Evolutionary conservation across 2,797 vertebrate species (phyloP).

Genomic region (Leptatherina wallacei): DNA sequence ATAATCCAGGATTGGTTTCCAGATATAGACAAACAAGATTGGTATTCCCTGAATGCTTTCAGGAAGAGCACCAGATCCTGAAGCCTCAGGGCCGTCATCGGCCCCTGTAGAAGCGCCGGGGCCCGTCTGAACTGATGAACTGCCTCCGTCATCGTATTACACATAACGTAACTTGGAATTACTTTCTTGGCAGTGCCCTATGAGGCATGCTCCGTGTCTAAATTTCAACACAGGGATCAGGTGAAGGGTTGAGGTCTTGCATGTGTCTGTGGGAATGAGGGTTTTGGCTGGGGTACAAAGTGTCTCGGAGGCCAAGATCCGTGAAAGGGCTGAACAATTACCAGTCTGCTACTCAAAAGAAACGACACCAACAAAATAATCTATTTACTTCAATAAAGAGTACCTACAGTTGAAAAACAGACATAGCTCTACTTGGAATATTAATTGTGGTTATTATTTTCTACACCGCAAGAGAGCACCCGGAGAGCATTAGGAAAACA

Average conservation of each 20-base stretch:
- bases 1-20: slow-evolving; percentile 44
- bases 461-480: too few species aligned
- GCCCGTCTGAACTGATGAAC: slow-evolving; percentile 23
- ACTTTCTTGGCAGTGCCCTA: slow-evolving; percentile 23
- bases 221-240: slow-evolving; percentile 30
- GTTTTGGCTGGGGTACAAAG: background rate
- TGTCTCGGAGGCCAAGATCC: background rate
- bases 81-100: slow-evolving; percentile 11
- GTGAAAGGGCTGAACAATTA: background rate
- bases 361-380: too few species aligned
- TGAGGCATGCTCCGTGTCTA: background rate
- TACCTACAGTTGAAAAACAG: too few species aligned
- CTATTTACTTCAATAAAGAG: too few species aligned
- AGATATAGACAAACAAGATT: slow-evolving; percentile 22
- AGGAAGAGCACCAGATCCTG: slow-evolving; percentile 29
- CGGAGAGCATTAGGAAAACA: too few species aligned
- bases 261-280: slow-evolving; percentile 6
- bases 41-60: slow-evolving; percentile 56
- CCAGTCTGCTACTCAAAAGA: background rate
- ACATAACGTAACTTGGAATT: slow-evolving; percentile 19
- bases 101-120: background rate
- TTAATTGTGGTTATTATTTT: too few species aligned
- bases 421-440: too few species aligned
- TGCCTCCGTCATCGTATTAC: slow-evolving; percentile 44
- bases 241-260: slow-evolving; percentile 10